Evolutionary conservation across 2,113 vertebrate genomes (phyloP).

Genomic region (Ctenomys sociabilis): DNA sequence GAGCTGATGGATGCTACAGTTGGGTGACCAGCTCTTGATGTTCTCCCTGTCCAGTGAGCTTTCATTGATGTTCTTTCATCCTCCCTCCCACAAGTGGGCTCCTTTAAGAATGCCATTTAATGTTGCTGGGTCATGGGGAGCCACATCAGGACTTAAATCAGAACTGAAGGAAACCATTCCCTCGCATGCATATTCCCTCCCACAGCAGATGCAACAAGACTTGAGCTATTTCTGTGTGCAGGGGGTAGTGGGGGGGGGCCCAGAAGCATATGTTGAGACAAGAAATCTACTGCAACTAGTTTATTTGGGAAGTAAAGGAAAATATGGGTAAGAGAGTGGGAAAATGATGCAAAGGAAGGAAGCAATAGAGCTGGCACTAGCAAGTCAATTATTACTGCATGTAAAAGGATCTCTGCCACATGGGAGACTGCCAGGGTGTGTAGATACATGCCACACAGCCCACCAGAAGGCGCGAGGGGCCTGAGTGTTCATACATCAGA

Average conservation of each 20-base stretch:
- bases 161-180: background rate
- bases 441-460: background rate
- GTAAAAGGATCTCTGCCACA: background rate
- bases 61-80: background rate
- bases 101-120: background rate
- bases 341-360: background rate
- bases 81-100: background rate
- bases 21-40: background rate
- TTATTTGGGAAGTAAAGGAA: constrained; percentile 16
- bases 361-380: background rate
- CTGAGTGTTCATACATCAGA: background rate
- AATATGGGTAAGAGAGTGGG: background rate
- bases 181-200: background rate
- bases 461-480: background rate
- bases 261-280: background rate
- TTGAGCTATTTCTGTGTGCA: background rate
- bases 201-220: background rate
- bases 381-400: background rate
- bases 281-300: background rate
- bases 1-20: background rate
- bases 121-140: background rate
- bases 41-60: background rate
- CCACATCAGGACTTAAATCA: background rate
- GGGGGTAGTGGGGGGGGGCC: background rate
- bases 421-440: background rate